Base-by-base conservation (phyloP, 2,113 vertebrate species). In the Bufo bufo region DNA sequence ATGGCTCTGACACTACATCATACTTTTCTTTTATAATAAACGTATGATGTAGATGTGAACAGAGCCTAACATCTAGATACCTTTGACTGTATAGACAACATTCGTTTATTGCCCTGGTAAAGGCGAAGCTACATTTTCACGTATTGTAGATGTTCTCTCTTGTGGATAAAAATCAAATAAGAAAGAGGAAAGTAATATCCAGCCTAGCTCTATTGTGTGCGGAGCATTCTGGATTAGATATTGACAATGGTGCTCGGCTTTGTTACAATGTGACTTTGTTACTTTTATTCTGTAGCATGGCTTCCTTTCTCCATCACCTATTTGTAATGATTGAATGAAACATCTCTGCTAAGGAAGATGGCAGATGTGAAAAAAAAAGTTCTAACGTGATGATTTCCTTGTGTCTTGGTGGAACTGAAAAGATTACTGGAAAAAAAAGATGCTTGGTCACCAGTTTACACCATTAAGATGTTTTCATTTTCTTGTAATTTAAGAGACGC, bases 211-310 rank as follows among this genome's bases (percentile, higher is more conserved):
- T 56, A 58, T 79, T 79, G 77, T 79, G 33, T 45, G 23, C 12
- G 23, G 6, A 45, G 56, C 78, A 81, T 81, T 61, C 78, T 81
- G 54, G 78, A 61, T 59, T 61, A 43, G 54, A 59, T 54, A 81
- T 81, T 59, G 78, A 81, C 78, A 81, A 61, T 45, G 56, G 7
- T 9, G 3, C 58, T 81, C 78, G 19, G 56, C 54, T 59, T 81
- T 81, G 78, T 61, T 79, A 54, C 77, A 12, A 33, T 79, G n/a
- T 1, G 13, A 12, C 71, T 47, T 43, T 74, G 23, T 74, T 74
- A 74, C 71, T 74, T 79, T 79, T 79, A 52, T 79, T 81, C 54
- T 81, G 45, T 23, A 59, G n/a, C 33, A 3, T 4, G 3, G 5
- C 50, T 59, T 58, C 56, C 16, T 61, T 16, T 58, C 56, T 81